Evolutionary conservation across 2,888 invertebrate species (phyloP).

Genomic region (Trachelus iudaicus): DNA sequence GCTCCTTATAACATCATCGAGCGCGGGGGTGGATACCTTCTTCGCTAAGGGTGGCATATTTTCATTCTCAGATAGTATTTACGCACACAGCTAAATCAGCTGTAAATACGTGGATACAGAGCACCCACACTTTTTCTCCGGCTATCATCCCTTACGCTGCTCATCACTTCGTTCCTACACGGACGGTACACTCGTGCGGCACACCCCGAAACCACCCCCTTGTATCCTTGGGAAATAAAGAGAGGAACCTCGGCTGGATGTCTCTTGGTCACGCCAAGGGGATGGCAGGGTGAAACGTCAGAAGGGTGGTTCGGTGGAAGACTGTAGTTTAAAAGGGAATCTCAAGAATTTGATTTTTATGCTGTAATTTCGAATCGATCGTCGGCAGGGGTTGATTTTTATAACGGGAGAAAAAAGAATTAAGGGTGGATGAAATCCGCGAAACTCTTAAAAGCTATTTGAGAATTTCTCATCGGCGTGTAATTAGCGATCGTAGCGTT

Average conservation of each 20-base stretch:
- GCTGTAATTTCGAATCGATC: not conserved
- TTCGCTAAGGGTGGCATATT: slow-evolving; percentile 25
- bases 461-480: not conserved
- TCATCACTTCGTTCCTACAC: not conserved
- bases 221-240: not conserved
- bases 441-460: not conserved
- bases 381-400: not conserved
- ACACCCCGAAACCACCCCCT: not conserved
- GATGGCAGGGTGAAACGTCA: not conserved
- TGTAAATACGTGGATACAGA: not conserved
- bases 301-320: not conserved
- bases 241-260: slow-evolving; percentile 2
- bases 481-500: not conserved
- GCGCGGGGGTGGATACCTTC: not conserved
- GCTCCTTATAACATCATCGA: slow-evolving; percentile 11
- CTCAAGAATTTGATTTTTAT: not conserved
- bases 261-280: slow-evolving; percentile 12
- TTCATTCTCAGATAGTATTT: slow-evolving; percentile 25
- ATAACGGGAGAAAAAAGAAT: not conserved
- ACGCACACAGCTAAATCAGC: not conserved
- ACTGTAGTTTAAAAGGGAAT: not conserved
- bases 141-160: not conserved
- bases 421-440: not conserved
- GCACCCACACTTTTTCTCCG: not conserved
- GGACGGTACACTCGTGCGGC: not conserved